Conservation (phyloP, 2,888 invertebrate species). For the Baccha elongata region DNA sequence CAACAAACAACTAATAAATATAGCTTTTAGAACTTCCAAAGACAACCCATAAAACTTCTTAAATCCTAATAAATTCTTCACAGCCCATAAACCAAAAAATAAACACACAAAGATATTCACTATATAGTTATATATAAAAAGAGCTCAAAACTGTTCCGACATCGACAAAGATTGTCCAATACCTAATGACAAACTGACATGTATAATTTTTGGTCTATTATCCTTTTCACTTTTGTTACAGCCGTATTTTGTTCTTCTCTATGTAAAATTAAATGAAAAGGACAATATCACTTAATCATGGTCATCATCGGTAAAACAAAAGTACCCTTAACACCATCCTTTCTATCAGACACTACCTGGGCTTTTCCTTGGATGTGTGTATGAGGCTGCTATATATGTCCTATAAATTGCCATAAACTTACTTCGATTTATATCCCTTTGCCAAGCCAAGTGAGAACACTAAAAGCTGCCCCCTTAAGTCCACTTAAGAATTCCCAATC, state of each 20-base stretch:
- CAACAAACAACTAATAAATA: slow-evolving; percentile 22
- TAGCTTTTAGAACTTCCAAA: background rate
- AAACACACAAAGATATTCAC: background rate
- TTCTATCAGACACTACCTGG: background rate
- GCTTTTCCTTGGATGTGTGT: background rate
- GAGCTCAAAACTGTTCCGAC: background rate
- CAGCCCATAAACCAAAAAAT: slow-evolving; percentile 21
- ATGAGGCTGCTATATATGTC: background rate
- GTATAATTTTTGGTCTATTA: slow-evolving; percentile 32
- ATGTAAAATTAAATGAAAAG: slow-evolving; percentile 55
- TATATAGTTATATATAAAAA: background rate
- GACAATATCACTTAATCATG: slow-evolving; percentile 58
- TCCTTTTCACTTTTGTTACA: slow-evolving; percentile 16
- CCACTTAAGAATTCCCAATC: slow-evolving; percentile 48
- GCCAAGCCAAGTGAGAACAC: slow-evolving; percentile 50
- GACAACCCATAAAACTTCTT: slow-evolving; percentile 28
- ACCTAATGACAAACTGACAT: slow-evolving; percentile 23
- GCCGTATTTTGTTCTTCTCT: background rate
- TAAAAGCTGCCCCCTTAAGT: slow-evolving; percentile 55
- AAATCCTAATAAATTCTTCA: slow-evolving; percentile 33
- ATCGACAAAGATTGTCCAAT: background rate
- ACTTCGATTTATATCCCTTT: slow-evolving; percentile 56
- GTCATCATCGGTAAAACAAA: slow-evolving; percentile 40
- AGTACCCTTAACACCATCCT: background rate
- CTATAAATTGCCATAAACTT: slow-evolving; percentile 53